Base-by-base conservation (phyloP, 2,888 invertebrate genomes). In the Dysmachus trigonus region DNA sequence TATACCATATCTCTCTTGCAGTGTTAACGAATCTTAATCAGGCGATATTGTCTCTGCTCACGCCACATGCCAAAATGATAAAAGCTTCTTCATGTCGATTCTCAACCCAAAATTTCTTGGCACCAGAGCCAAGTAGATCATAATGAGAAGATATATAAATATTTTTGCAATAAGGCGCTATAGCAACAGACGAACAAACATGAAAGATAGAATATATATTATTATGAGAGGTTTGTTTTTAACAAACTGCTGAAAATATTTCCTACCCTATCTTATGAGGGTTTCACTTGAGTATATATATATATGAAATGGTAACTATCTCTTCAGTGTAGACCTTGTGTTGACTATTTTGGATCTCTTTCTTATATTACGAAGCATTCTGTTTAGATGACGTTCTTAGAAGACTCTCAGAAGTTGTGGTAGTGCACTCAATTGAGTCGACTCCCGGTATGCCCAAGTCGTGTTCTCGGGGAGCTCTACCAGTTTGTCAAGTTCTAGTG, bases 401-500 rank as follows among this genome's bases (percentile, higher is more conserved):
- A 74, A 74, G 18, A 8, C 18, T 30, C 30, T 31, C 18, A 31
- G n/a, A 31, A 6, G 1, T 18, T 74, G 74, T 74, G 2, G 74
- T 74, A 13, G 74, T 74, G 33, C 15, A 30, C n/a, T 41, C 38
- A 38, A 38, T 76, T 38, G 76, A 38, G 35, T 38, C 41, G 76
- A 35, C 22, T 18, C 38, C 35, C 18, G 18, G 33, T 33, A 41
- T 22, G 13, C 38, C 38, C 33, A 13, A 76, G 22, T 22, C 22
- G 38, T 38, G 10, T 38, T 38, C 15, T 35, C 22, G 41, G n/a
- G 38, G n/a, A 76, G 18, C 38, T 5, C 35, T 30, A 47, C 30
- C 53, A 81, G 81, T 81, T 53, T 53, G 53, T 33, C 81, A 62
- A 53, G 53, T 53, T 51, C 53, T 81, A 18, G 51, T n/a, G 53